These are phyloP conservation scores for Chloebia gouldiae DNA, from an alignment of 2,113 vertebrate genomes.

Conservation along the genomic window DNA sequence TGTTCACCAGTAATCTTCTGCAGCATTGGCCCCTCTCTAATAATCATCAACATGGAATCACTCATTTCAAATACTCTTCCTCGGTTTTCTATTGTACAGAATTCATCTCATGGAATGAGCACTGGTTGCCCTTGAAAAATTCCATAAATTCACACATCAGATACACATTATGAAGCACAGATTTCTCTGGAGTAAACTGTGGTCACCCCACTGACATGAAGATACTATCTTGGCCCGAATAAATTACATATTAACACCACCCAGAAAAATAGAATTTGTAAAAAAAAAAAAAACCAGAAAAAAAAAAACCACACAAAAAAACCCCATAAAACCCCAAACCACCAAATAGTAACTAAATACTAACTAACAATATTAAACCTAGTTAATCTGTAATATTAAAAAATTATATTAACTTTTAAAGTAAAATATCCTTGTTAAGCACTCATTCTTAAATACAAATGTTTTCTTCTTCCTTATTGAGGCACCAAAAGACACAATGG, in stretches of 20 bases:
- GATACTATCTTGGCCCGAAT: background rate
- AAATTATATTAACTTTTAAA: constrained; percentile 11
- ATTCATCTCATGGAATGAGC: background rate
- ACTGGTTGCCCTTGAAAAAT: background rate
- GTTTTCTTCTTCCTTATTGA: background rate
- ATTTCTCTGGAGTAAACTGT: background rate
- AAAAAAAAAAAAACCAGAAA: background rate
- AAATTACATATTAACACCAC: background rate
- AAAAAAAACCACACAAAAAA: background rate
- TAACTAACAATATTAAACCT: background rate
- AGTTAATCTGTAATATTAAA: constrained; percentile 38
- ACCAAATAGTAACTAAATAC: background rate
- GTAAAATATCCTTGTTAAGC: background rate
- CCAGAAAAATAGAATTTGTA: background rate
- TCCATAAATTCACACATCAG: background rate
- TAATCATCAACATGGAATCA: fast-evolving
- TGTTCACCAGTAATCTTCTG: background rate
- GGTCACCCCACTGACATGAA: background rate
- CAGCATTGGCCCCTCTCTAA: background rate
- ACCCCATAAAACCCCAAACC: too few species aligned
- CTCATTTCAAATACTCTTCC: background rate
- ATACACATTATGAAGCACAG: background rate
- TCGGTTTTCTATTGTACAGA: background rate
- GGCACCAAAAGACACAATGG: background rate
- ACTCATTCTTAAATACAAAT: background rate